These are phyloP conservation scores for Asbolus verrucosus DNA, from an alignment of 1,140 invertebrate genomes.

Conservation along the genomic window DNA sequence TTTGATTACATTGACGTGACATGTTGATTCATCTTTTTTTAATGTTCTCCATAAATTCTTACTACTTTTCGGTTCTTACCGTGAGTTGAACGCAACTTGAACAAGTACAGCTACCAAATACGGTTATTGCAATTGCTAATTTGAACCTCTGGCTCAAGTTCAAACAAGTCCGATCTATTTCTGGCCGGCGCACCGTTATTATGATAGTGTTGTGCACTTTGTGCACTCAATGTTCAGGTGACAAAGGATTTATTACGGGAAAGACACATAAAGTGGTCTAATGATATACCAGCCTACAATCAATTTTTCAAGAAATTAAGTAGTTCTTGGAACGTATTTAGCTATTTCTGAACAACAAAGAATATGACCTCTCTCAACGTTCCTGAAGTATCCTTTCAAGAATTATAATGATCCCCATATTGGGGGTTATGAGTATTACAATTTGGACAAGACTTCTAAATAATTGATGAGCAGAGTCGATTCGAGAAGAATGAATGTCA, in stretches of 20 bases:
- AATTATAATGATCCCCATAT: no score
- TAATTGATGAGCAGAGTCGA: no score
- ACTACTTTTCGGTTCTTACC: no score
- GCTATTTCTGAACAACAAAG: constrained; percentile 32
- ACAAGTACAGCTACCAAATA: constrained; percentile 19
- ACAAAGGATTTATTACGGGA: constrained; percentile 34
- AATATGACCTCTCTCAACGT: constrained; percentile 7
- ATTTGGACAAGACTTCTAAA: no score
- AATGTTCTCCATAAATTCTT: no score
- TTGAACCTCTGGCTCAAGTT: constrained; percentile 38
- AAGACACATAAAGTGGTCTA: constrained; percentile 19
- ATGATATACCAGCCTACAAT: constrained; percentile 30
- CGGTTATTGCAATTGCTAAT: constrained; percentile 13
- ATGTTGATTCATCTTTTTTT: no score
- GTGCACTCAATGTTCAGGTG: constrained; percentile 29
- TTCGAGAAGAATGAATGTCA: no score
- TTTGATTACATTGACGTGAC: no score
- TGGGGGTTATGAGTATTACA: no score
- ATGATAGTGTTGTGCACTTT: constrained; percentile 34
- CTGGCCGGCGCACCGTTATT: constrained; percentile 30
- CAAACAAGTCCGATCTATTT: constrained; percentile 29
- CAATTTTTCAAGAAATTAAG: constrained; percentile 22
- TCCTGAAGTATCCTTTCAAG: no score
- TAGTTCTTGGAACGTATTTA: background rate
- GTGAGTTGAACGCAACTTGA: no score